These are phyloP conservation scores for Alosa sapidissima DNA, from an alignment of 2,797 vertebrate genomes.

Conservation along the genomic window DNA sequence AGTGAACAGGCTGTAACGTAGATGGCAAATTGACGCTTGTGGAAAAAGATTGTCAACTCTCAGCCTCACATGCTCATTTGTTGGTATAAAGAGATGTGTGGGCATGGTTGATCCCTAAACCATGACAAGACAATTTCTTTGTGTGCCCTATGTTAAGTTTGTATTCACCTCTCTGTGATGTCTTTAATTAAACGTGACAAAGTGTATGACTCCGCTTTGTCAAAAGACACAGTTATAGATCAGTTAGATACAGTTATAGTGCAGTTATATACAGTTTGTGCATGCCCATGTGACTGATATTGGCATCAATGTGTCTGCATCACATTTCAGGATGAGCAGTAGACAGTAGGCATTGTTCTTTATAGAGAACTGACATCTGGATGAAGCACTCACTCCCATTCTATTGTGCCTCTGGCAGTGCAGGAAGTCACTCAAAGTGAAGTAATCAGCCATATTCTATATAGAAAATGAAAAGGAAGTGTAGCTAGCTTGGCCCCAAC, in stretches of 20 bases:
- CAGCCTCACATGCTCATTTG: neutral
- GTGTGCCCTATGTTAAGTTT: neutral
- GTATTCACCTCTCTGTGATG: neutral
- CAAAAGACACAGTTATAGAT: neutral
- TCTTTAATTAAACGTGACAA: neutral
- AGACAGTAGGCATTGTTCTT: conserved; percentile 27
- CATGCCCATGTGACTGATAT: neutral
- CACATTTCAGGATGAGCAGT: neutral
- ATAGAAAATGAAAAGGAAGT: conserved; percentile 43
- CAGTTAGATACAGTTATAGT: neutral
- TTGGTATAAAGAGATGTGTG: neutral
- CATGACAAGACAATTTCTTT: too few species aligned
- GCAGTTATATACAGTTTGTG: neutral
- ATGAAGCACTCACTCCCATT: conserved; percentile 31
- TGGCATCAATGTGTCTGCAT: neutral
- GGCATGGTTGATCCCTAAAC: neutral
- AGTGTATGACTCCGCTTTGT: neutral
- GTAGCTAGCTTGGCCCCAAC: conserved; percentile 24
- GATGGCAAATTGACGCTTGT: neutral
- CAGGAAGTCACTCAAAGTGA: conserved; percentile 32
- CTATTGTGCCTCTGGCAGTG: conserved; percentile 29
- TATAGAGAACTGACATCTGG: conserved; percentile 53
- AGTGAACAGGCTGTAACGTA: neutral
- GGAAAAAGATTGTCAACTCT: neutral
- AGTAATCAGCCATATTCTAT: conserved; percentile 38